phyloP scores from a whole-genome alignment of 2,888 invertebrate species.

The Drosophila cracens region DNA sequence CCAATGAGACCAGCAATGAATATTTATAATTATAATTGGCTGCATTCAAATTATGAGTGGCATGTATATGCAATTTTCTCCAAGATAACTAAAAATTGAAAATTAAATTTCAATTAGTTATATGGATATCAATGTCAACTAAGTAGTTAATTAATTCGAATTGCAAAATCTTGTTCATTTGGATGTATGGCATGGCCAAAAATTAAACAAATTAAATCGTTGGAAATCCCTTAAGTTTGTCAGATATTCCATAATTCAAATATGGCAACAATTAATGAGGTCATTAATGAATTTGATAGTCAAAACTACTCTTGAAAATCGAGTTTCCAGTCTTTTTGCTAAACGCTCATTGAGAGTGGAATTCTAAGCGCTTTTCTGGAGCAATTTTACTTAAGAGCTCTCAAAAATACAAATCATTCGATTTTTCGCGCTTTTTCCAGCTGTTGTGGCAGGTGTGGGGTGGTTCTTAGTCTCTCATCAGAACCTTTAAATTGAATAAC shows the following conservation, averaged over 20 bases:
- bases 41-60: background rate
- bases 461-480: background rate
- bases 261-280: background rate
- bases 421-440: background rate
- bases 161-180: no score
- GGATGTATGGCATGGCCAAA: no score
- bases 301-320: background rate
- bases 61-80: background rate
- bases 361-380: background rate
- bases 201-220: background rate
- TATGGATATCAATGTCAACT: background rate
- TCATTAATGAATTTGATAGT: background rate
- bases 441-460: background rate
- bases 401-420: background rate
- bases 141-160: background rate
- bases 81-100: background rate
- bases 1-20: background rate
- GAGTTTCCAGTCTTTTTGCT: background rate
- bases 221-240: background rate
- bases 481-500: background rate
- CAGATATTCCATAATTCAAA: background rate
- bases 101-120: no score
- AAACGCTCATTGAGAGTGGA: background rate
- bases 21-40: background rate
- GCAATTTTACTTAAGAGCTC: background rate